These are phyloP conservation scores for Rhagoletis pomonella DNA, from an alignment of 1,140 invertebrate species.

Conservation along the genomic window DNA sequence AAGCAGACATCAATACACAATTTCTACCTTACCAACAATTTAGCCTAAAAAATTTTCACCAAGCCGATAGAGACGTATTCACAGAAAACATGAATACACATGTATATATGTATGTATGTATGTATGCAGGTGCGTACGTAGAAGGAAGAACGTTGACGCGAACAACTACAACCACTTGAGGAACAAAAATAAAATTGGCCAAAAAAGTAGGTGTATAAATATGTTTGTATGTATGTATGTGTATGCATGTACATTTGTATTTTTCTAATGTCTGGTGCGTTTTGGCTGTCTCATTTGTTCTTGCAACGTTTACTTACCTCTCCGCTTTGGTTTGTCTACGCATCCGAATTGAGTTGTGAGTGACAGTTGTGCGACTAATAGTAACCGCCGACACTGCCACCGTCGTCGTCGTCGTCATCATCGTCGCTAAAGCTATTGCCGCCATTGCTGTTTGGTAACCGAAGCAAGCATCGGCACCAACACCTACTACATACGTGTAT, in stretches of 20 bases:
- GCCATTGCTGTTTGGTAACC: background rate
- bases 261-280: too few relatives aligned
- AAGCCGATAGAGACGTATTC: background rate
- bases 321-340: background rate
- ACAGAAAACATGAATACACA: too few relatives aligned
- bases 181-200: background rate
- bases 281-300: background rate
- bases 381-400: too few relatives aligned
- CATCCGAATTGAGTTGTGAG: background rate
- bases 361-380: background rate
- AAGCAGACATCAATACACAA: constrained; percentile 23
- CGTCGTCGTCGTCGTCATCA: too few relatives aligned
- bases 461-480: too few relatives aligned
- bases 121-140: too few relatives aligned
- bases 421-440: too few relatives aligned
- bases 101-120: background rate
- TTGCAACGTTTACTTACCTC: background rate
- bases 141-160: background rate
- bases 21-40: background rate
- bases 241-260: background rate
- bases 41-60: background rate
- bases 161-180: background rate
- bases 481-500: background rate
- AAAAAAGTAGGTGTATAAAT: too few relatives aligned
- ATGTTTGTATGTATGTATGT: too few relatives aligned